Percentiles rank a stretch among this genome's conserved stretches.
These are phyloP conservation scores for Holotrichia oblita DNA, from an alignment of 1,140 invertebrate genomes.

Conservation along the genomic window DNA sequence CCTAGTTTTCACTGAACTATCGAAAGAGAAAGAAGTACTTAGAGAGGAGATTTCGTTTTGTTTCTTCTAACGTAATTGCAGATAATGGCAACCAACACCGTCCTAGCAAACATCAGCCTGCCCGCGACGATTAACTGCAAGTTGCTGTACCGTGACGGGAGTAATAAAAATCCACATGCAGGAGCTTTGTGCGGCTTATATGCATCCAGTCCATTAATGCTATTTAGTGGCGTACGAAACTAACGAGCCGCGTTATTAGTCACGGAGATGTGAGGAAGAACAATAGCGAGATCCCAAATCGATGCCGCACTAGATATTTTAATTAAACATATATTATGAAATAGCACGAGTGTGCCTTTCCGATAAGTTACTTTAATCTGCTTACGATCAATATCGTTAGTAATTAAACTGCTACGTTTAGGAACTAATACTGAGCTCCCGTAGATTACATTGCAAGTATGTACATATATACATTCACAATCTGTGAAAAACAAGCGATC, in stretches of 20 bases:
- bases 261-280: slow-evolving; percentile 21
- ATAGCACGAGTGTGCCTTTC: neutral
- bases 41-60: neutral
- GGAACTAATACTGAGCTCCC: neutral
- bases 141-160: neutral
- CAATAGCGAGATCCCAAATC: slow-evolving; percentile 7
- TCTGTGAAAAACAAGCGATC: no score
- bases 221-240: slow-evolving; percentile 26
- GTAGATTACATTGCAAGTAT: no score
- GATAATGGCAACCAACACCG: neutral
- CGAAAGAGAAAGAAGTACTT: no score
- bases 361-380: slow-evolving; percentile 27
- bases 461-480: no score
- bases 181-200: slow-evolving; percentile 5
- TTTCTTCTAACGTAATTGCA: neutral
- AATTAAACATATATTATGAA: slow-evolving; percentile 36
- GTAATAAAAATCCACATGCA: slow-evolving; percentile 30
- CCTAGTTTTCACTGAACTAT: no score
- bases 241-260: slow-evolving; percentile 31
- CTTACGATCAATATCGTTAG: slow-evolving; percentile 1
- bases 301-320: slow-evolving; percentile 1
- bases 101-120: neutral
- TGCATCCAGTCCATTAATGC: slow-evolving; percentile 26
- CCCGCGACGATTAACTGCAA: neutral
- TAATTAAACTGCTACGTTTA: slow-evolving; percentile 17